Conservation (phyloP, 2,888 invertebrate species). For the Blastobasis lacticolella region DNA sequence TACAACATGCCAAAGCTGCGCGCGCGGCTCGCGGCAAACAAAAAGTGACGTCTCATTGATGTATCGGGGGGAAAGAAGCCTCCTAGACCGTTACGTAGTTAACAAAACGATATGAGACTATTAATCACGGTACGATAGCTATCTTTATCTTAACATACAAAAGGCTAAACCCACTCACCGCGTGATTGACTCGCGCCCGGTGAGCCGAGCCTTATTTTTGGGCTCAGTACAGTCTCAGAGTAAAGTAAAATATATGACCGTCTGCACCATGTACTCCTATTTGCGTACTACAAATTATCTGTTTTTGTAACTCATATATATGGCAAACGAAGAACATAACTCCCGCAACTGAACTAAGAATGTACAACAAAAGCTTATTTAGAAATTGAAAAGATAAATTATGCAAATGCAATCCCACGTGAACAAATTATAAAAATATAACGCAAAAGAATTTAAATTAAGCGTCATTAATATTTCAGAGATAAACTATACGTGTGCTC, state of each 20-base stretch:
- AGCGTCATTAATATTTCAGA: constrained; percentile 1
- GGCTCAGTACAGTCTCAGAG: no score
- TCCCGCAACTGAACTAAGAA: no score
- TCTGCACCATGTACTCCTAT: no score
- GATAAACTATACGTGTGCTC: constrained; percentile 5
- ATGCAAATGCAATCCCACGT: constrained; percentile 2
- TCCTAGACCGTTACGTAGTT: constrained; percentile 56
- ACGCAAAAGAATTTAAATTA: constrained; percentile 4
- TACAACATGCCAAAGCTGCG: constrained; percentile 35
- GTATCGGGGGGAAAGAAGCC: constrained; percentile 52
- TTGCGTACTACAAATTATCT: no score
- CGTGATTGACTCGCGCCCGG: neutral
- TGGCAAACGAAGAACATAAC: no score
- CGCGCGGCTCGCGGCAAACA: constrained; percentile 27
- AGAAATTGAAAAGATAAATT: neutral
- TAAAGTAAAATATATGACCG: no score
- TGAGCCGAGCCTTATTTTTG: neutral
- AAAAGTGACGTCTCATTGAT: constrained; percentile 64
- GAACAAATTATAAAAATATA: neutral
- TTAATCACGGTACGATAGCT: constrained; percentile 44
- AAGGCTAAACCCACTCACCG: constrained; percentile 1
- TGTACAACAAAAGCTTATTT: no score
- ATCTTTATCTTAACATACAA: constrained; percentile 33
- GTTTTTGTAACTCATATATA: no score
- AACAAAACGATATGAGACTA: constrained; percentile 51